phyloP scores from a whole-genome alignment of 2,888 invertebrate species.

The Agrilus biguttatus region DNA sequence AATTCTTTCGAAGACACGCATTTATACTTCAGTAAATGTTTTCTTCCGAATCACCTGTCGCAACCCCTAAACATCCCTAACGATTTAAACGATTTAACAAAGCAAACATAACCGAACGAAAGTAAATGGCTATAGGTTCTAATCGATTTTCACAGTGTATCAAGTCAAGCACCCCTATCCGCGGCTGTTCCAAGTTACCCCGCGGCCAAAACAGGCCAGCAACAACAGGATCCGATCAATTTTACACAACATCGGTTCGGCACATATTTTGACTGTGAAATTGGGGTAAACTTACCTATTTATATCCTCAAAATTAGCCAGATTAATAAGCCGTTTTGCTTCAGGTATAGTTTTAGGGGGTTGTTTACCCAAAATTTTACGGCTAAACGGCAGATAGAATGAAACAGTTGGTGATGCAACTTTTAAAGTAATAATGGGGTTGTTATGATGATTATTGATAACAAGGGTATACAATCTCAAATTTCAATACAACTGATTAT shows the following conservation, averaged over 20 bases:
- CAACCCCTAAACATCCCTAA: background rate
- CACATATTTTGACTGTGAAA: slow-evolving; percentile 15
- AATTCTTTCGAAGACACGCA: background rate
- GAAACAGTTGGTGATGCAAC: too few relatives aligned
- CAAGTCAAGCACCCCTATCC: slow-evolving; percentile 6
- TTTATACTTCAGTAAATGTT: background rate
- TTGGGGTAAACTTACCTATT: slow-evolving; percentile 9
- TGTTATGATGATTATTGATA: too few relatives aligned
- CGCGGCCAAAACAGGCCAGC: slow-evolving; percentile 11
- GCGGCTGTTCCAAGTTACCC: slow-evolving; percentile 5
- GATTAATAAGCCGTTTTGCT: slow-evolving; percentile 5
- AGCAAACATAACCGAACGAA: slow-evolving; percentile 6
- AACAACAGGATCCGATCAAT: slow-evolving; percentile 29
- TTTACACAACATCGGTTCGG: slow-evolving; percentile 28
- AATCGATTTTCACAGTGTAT: slow-evolving; percentile 12
- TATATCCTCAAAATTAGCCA: slow-evolving; percentile 6
- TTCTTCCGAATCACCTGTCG: background rate
- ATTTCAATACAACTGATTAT: too few relatives aligned
- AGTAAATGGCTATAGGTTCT: slow-evolving; percentile 9
- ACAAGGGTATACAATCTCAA: too few relatives aligned
- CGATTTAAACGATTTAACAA: slow-evolving; percentile 5
- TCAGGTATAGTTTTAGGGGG: slow-evolving; percentile 1
- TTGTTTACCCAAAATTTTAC: background rate
- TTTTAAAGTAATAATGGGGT: too few relatives aligned
- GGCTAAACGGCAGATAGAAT: too few relatives aligned